Evolutionary conservation across 2,888 invertebrate genomes (phyloP), one percentile per base, ranked within the genome.

Genomic region (Rhimphoctona megacephalus): DNA sequence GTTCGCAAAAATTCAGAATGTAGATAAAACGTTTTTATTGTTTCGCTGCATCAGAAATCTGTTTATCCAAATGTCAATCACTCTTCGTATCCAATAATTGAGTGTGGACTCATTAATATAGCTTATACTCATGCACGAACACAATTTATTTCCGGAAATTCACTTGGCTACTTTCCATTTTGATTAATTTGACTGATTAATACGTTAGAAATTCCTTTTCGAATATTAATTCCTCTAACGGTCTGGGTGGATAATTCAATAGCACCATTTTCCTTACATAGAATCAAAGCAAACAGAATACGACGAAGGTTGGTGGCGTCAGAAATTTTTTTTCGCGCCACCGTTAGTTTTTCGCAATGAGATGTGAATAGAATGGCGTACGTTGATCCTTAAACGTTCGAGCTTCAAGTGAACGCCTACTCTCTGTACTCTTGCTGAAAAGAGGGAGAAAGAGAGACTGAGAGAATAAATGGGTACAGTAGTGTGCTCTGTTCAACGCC

Each of bases 281-380:
- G 46, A 30, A 49, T 33, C n/a, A 30, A 17, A 7, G 30, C 49
- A 30, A 61, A 61, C 49, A 30, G n/a, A 70, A n/a, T 30, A 74
- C 57, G 57, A 9, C 5, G 36, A 57, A 11, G 17, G 43, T 39
- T 39, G 17, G 19, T 57, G 33, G 49, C 11, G 54, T 57, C 54
- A 22, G 17, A 17, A 19, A 67, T 61, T 54, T 76, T 76, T 46
- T 7, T 39, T 39, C 33, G 46, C 43, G 25, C 39, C 39, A 49
- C 33, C 52, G 66, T 17, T 69, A 67, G 39, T 52, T 36, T 72
- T 49, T 85, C 76, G 61, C 76, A 73, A 66, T 46, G 9, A 76
- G 64, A 81, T 43, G 85, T 90, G 89, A 91, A 90, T 86, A 52
- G 88, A 87, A 89, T 90, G 89, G 90, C 87, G 89, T 87, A 87